These are phyloP conservation scores for Sebastes nivosus DNA, from an alignment of 2,797 vertebrate genomes.

Conservation along the genomic window DNA sequence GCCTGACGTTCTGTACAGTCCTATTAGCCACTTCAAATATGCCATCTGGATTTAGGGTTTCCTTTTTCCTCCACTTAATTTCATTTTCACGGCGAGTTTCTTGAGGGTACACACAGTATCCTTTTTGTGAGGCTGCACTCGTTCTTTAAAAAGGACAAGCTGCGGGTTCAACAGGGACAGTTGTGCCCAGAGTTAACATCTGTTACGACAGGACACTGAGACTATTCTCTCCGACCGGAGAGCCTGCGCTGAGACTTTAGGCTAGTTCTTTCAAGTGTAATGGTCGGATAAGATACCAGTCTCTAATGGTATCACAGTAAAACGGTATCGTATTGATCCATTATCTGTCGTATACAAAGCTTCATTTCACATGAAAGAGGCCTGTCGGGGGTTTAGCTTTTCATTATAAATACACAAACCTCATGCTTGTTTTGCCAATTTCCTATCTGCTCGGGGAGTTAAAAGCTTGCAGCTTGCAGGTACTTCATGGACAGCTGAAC, in stretches of 20 bases:
- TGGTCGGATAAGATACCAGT: constrained; percentile 47
- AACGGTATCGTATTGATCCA: constrained; percentile 34
- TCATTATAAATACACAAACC: constrained; percentile 10
- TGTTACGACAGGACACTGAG: constrained; percentile 27
- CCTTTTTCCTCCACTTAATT: constrained; percentile 50
- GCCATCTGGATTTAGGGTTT: constrained; percentile 69
- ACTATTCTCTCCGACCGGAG: constrained; percentile 41
- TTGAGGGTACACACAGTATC: constrained; percentile 40
- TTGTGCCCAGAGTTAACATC: constrained; percentile 54
- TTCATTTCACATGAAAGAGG: constrained; percentile 29
- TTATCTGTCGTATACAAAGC: constrained; percentile 17
- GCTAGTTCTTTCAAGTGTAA: constrained; percentile 61
- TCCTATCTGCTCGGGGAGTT: constrained; percentile 17
- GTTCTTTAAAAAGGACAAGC: constrained; percentile 35
- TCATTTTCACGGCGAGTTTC: constrained; percentile 47
- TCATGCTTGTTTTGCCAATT: constrained; percentile 30
- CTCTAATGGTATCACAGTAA: constrained; percentile 49
- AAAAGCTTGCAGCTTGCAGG: constrained; percentile 28
- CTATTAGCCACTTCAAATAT: constrained; percentile 67
- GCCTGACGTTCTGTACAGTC: constrained; percentile 47
- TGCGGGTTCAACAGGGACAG: constrained; percentile 35
- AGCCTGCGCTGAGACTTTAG: constrained; percentile 32
- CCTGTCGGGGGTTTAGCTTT: not conserved
- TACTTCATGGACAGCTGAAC: constrained; percentile 33
- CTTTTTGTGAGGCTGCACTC: constrained; percentile 43